Base-by-base conservation (phyloP, 2,113 vertebrate genomes). In the Hymenochirus boettgeri region DNA sequence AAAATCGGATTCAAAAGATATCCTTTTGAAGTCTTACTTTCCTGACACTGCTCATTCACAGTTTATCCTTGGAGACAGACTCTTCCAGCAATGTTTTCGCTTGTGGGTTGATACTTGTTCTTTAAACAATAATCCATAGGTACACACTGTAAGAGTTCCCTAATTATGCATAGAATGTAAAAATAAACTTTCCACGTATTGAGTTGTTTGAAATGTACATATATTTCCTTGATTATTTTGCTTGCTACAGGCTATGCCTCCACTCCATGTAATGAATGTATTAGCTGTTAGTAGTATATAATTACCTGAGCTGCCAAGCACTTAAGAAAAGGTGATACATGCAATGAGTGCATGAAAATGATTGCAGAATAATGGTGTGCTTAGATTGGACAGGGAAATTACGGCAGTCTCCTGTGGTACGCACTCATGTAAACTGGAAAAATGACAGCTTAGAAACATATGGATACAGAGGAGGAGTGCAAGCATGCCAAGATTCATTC, bases 291-390 rank as follows among this genome's bases (percentile, higher is more conserved):
- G 59, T 71, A 74, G 73, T 73, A 75, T 75, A 71, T 81, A 77
- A 77, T 82, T 78, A 81, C 73, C 69, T 69, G 67, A 52, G 51
- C 76, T 66, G 48, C 72, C n/a, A 70, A 33, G 57, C 62, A 57
- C 57, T 78, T 73, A 72, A 60, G 57, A 70, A 76, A 77, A 70
- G 66, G 71, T 76, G 65, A 73, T 71, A 73, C 73, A 67, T 48
- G 71, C 59, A 72, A 71, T 62, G 71, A 22, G 31, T 39, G 45
- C 59, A 48, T 61, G 31, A 21, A 75, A 74, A 74, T 70, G 37
- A 39, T 33, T 62, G 62, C 65, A 21, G 72, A 61, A 57, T 50
- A 71, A 69, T 63, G 46, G 1, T 74, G 52, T 27, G 51, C 55
- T 50, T 23, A 71, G 61, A 53, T 61, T 55, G 65, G n/a, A 60